phyloP scores from a whole-genome alignment of 2,888 invertebrate species.

The Girardia tigrina region DNA sequence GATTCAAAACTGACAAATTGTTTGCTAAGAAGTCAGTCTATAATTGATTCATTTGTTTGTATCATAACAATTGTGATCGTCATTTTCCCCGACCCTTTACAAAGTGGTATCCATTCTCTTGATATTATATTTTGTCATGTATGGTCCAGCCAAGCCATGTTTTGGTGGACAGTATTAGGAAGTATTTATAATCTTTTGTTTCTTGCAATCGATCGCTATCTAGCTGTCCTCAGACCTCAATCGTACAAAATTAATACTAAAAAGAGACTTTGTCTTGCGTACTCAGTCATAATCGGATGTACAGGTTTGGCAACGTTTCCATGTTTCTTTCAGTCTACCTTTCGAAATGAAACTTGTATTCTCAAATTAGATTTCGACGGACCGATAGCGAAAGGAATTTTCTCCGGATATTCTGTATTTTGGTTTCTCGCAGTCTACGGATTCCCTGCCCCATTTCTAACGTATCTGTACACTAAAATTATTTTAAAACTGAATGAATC shows the following conservation, averaged over 20 bases:
- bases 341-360: neutral
- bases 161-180: neutral
- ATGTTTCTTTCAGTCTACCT: neutral
- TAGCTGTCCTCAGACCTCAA: conserved; percentile 1
- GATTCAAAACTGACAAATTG: conserved; percentile 19
- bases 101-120: neutral
- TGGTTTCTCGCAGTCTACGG: conserved; percentile 14
- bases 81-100: neutral
- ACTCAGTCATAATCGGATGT: neutral
- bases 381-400: neutral
- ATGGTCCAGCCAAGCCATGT: conserved; percentile 10
- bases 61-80: neutral
- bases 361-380: neutral
- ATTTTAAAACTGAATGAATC: neutral
- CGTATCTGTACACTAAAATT: neutral
- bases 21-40: neutral
- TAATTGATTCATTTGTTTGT: conserved; percentile 17
- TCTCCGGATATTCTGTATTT: neutral
- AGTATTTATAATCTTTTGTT: neutral
- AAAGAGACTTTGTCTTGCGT: neutral
- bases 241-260: neutral
- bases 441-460: neutral
- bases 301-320: neutral
- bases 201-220: conserved; percentile 25
- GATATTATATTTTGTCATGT: neutral